Base-by-base conservation (phyloP, 2,888 invertebrate species). In the Axea sp. region DNA sequence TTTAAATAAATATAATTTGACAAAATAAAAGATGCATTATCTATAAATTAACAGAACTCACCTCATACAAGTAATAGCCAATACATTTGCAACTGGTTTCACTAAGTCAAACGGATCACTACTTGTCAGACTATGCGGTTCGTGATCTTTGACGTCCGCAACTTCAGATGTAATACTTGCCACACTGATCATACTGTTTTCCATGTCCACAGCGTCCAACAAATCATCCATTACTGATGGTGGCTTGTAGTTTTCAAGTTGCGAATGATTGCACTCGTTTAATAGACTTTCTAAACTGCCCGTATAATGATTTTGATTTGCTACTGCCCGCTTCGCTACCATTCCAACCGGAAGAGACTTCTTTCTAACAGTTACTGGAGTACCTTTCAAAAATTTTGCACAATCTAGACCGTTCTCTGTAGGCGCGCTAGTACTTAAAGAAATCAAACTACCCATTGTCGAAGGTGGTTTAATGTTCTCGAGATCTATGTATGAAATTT, bases 161-260 rank as follows among this genome's bases (percentile, higher is more conserved):
- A 93, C 90, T 87, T 95, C 95, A 0, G 94, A 95, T 15, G 93
- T 93, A 64, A 95, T 93, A 83, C 95, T 96, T 0, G 94, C 93
- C 0, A 96, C 94, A 57, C 95, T 96, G 7, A 94, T 89, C 92
- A 95, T 94, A 76, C 95, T 96, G 73, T 92, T 92, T 76, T 94
- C 94, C 91, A 94, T 91, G 79, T 96, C 96, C 0, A 81, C 85
- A 2, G 75, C 80, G 35, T 87, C 86, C 0, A 83, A 76, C 2
- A 93, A 86, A 78, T 92, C 90, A 64, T 94, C 94, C 92, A 95
- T 93, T 75, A 93, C 91, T 0, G 95, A 94, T 0, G 96, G 95
- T 1, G 96, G 95, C 83, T 94, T 94, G 1, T 95, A 91, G 74
- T 93, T 93, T 22, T 96, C 96, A 19, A 95, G 87, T 82, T 94